Base-by-base conservation (phyloP, 2,113 vertebrate species). In the Crotalus tigris region DNA sequence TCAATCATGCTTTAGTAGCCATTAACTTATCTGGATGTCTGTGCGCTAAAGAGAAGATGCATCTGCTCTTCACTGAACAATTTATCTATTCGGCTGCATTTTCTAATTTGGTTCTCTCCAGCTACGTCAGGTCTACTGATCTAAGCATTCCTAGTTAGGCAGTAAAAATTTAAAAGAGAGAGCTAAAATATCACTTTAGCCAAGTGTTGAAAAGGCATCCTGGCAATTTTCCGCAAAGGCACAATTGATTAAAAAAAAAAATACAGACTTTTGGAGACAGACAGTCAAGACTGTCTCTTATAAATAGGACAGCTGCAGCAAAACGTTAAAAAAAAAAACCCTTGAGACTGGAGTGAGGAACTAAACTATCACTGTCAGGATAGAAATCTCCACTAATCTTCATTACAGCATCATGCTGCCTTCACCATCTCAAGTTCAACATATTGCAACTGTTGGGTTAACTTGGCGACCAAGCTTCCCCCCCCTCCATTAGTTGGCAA, bases 251-350 rank as follows among this genome's bases (percentile, higher is more conserved):
- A 33, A 75, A 75, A 75, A 12, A 12, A 69, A 33, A 6, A 33
- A 75, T 39, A 44, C 75, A 81, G 75, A 81, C 75, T 21, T 7
- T 44, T 81, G 75, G 33, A 51, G 89, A 46, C 49, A 88, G 57
- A 90, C n/a, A 53, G 33, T 53, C 46, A 75, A 53, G 90, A 39
- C 90, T 23, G 46, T 54, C 61, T 15, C 23, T 33, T 10, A 11
- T 75, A 44, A 29, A 29, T 44, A 13, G 81, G 94, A 69, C 88
- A 92, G 93, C 93, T 96, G 8, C 95, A 95, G 95, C 96, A 96
- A 90, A 93, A 13, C 10, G 2, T 55, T 93, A 4, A 44, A 96
- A 92, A 96, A 54, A 26, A n/a, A 1, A 1, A 1, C 44, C 24
- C 44, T 9, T 58, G n/a, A 58, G 55, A 23, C 26, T 53, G 64